Evolutionary conservation across 2,797 vertebrate species (phyloP).

Genomic region (Enteromius trimaculatus): DNA sequence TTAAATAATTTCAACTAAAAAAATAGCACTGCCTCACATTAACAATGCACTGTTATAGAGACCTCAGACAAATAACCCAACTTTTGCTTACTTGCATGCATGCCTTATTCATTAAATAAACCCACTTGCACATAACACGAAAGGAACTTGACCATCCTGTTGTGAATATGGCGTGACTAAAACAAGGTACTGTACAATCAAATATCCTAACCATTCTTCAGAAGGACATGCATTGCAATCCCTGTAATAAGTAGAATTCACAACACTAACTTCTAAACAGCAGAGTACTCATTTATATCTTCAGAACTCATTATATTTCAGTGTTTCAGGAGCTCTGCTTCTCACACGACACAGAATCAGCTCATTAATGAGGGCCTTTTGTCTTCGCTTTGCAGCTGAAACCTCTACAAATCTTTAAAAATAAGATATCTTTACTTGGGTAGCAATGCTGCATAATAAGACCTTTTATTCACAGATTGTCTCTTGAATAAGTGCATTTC

Average conservation of each 20-base stretch:
- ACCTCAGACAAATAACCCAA: background rate
- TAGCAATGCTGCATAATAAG: background rate
- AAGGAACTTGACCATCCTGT: background rate
- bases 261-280: background rate
- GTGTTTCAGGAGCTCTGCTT: background rate
- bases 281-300: background rate
- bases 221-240: background rate
- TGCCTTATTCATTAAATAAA: background rate
- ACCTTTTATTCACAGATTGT: background rate
- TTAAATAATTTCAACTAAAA: accelerated
- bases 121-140: background rate
- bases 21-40: background rate
- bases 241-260: background rate
- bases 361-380: background rate
- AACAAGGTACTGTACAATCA: background rate
- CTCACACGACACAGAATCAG: background rate
- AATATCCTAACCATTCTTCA: background rate
- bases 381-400: background rate
- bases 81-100: background rate
- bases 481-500: background rate
- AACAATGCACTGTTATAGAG: background rate
- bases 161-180: background rate
- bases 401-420: background rate
- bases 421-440: background rate
- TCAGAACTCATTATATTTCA: background rate